Base-by-base conservation (phyloP, 1,140 invertebrate genomes). In the Lycorma delicatula region DNA sequence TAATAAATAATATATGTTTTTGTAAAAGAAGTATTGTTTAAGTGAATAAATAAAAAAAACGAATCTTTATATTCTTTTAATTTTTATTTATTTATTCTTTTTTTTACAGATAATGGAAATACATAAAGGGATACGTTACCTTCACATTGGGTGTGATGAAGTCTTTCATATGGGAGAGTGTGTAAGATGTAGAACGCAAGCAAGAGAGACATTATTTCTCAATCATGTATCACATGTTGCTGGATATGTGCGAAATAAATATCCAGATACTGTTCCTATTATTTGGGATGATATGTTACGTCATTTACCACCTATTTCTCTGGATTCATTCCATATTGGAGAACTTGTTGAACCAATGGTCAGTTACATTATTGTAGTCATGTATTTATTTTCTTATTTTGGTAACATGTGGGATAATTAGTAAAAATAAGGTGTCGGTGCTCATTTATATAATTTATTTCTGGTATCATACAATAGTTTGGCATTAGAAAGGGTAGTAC, bases 261-360 rank as follows among this genome's bases (percentile, higher is more conserved):
- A 80, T 71, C 79, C 84, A 0, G 73, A 77, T 2, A 73, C 91
- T 18, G 82, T 78, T 28, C 79, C 89, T 9, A 82, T 98, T 7
- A 87, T 97, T 63, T 97, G 95, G 95, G 93, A 97, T 67, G 95
- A 98, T 70, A 96, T 97, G 90, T 68, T 97, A 29, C 75, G 91
- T 23, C 78, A 83, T 31, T 81, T 92, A 63, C 79, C 81, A n/a
- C 71, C 80, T 60, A 75, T 78, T 54, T 73, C 78, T 65, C 78
- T 88, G 70, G 74, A 81, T 70, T 80, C 80, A 48, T 82, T 80
- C 66, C 80, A 82, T n/a, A 74, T 90, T n/a, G 81, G 83, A 0
- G 78, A 80, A 28, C 77, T 87, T 46, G 82, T 93, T 1, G 86
- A 93, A 70, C 87, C 86, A 0, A 92, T 95, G 80, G 82, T 91